Base-by-base conservation (phyloP, 2,113 vertebrate species). In the Lucifuga dentata region DNA sequence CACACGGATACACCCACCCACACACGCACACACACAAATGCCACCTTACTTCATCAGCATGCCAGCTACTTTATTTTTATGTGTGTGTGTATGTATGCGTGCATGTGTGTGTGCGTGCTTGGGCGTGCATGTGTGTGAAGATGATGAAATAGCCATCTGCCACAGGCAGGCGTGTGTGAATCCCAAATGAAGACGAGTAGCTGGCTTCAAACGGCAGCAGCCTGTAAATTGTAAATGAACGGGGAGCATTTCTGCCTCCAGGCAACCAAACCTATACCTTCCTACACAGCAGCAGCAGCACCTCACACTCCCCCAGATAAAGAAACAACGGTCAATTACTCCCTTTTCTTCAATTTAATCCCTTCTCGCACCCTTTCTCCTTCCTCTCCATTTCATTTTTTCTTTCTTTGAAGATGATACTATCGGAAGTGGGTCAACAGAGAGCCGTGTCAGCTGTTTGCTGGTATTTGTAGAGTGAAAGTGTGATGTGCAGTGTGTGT, bases 111-210 rank as follows among this genome's bases (percentile, higher is more conserved):
- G 26, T 40, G 58, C 35, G 51, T 35, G 67, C 1, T 5, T 23
- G 43, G n/a, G n/a, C 58, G 40, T 11, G 20, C 1, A 1, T 60
- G 59, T 66, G 67, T 67, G 50, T 53, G 72, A 73, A 73, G 76
- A 78, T 81, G 86, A 88, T 87, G 79, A 89, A 89, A 80, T 79
- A 60, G 79, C 88, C 88, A 86, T 90, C 86, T 91, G 88, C 76
- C 79, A 83, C 32, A 1, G 53, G 72, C 82, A 56, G 77, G 65
- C 67, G 45, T 65, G 69, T 78, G 66, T 82, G 87, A 81, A 80
- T 90, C 78, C 76, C 84, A 87, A 80, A 88, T 88, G 83, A 81
- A 86, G 76, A 86, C 41, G 68, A 88, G 82, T 73, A 38, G 48
- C 69, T 78, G 66, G 63, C 73, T 81, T 85, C 81, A 87, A 79